Evolutionary conservation across 2,797 vertebrate genomes (phyloP).

Genomic region (Xiphorhynchus erythropygius): DNA sequence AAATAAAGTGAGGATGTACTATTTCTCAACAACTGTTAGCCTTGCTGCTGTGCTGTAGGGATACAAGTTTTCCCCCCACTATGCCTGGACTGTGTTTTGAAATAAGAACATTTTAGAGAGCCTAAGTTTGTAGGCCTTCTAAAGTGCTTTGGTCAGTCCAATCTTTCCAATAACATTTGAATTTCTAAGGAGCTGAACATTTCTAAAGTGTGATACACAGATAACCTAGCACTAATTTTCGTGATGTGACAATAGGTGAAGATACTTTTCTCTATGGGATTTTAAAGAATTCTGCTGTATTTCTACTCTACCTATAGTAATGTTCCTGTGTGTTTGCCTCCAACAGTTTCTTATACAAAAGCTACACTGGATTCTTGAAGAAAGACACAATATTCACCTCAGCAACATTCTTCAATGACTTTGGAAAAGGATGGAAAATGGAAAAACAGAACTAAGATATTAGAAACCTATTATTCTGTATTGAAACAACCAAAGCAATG

Average conservation of each 20-base stretch:
- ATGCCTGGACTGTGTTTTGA: not conserved
- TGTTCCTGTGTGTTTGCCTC: not conserved
- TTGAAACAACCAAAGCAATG: conserved; percentile 64
- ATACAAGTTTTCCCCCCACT: not conserved
- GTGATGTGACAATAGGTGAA: not conserved
- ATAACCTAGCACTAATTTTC: not conserved
- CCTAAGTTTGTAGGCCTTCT: not conserved
- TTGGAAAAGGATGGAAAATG: conserved; percentile 49
- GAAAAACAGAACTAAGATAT: conserved; percentile 47
- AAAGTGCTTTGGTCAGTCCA: not conserved
- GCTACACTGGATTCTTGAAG: conserved; percentile 56
- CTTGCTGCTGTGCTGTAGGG: not conserved
- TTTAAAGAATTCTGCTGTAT: not conserved
- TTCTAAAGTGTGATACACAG: not conserved
- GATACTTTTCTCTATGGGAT: not conserved
- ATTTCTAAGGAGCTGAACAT: not conserved
- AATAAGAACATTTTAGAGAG: not conserved
- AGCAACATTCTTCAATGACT: conserved; percentile 7
- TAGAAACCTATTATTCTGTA: conserved; percentile 44
- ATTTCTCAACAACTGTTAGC: not conserved
- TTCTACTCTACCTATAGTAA: not conserved
- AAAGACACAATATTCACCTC: conserved; percentile 46
- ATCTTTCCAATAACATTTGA: not conserved
- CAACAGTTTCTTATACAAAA: conserved; percentile 46
- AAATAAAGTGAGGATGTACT: not conserved